phyloP scores from a whole-genome alignment of 2,113 vertebrate species.

The Actinemys pallida region DNA sequence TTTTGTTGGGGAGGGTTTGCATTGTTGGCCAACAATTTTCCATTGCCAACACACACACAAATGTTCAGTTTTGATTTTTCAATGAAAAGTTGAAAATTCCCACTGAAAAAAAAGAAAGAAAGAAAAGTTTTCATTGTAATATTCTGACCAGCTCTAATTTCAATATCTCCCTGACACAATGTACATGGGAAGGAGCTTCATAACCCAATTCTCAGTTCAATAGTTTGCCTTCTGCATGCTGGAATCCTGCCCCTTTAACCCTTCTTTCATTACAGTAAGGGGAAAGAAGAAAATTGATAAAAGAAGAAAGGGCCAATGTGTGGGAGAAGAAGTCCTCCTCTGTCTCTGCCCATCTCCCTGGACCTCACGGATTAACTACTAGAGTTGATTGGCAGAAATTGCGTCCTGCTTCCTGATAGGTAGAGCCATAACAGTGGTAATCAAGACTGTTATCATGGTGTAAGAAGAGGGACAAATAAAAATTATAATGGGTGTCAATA shows the following conservation, averaged over 20 bases:
- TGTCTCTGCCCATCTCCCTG: not conserved
- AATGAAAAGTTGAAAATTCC: not conserved
- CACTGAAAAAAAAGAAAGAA: conserved; percentile 25
- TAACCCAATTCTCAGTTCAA: not conserved
- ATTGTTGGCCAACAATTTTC: not conserved
- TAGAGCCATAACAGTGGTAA: not conserved
- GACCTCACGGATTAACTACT: not conserved
- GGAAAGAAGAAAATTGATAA: not conserved
- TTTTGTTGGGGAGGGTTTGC: not conserved
- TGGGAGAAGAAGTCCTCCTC: not conserved
- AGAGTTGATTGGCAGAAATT: not conserved
- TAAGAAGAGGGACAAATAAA: not conserved
- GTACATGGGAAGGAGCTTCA: not conserved
- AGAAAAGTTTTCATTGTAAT: not conserved
- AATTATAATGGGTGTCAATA: not conserved
- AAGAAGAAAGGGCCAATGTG: not conserved
- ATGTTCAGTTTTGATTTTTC: conserved; percentile 13
- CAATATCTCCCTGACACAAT: not conserved
- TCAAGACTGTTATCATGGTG: not conserved
- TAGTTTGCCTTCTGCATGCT: not conserved
- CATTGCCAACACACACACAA: not conserved
- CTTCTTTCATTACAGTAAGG: not conserved
- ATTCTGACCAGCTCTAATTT: not conserved
- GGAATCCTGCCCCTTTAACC: not conserved
- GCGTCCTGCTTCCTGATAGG: not conserved